phyloP scores from a whole-genome alignment of 1,140 invertebrate genomes.

The Hypsibius dujardini region DNA sequence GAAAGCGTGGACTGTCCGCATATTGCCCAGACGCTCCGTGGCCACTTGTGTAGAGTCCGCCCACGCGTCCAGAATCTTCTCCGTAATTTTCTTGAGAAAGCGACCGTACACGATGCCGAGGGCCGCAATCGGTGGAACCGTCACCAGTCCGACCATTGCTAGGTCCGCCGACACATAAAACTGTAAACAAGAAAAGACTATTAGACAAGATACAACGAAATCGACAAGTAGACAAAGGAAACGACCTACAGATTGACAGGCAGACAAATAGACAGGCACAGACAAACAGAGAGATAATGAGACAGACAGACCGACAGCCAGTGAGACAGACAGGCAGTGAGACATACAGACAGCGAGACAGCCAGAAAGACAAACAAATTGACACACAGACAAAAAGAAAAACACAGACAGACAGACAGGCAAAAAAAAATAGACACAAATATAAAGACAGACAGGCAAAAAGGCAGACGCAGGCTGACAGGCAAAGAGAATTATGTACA shows the following conservation, averaged over 20 bases:
- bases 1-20: conserved; percentile 81
- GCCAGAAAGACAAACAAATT: background rate
- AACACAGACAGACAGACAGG: background rate
- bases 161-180: conserved; percentile 75
- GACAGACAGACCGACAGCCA: too few species aligned
- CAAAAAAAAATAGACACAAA: conserved; percentile 1
- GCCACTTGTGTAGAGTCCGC: conserved; percentile 62
- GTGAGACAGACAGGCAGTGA: too few species aligned
- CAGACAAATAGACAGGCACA: background rate
- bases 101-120: conserved; percentile 73
- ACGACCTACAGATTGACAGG: background rate
- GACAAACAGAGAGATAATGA: too few species aligned
- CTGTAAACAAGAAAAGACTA: conserved; percentile 34
- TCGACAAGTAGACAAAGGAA: too few species aligned
- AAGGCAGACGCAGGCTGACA: conserved; percentile 9
- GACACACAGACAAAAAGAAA: background rate
- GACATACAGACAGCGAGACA: too few species aligned
- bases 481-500: background rate
- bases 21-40: conserved; percentile 79
- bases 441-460: background rate
- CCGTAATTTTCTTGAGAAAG: conserved; percentile 66
- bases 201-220: background rate
- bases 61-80: conserved; percentile 59
- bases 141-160: conserved; percentile 58
- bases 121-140: conserved; percentile 69